phyloP scores from a whole-genome alignment of 2,797 vertebrate genomes.

The Avahi laniger region DNA sequence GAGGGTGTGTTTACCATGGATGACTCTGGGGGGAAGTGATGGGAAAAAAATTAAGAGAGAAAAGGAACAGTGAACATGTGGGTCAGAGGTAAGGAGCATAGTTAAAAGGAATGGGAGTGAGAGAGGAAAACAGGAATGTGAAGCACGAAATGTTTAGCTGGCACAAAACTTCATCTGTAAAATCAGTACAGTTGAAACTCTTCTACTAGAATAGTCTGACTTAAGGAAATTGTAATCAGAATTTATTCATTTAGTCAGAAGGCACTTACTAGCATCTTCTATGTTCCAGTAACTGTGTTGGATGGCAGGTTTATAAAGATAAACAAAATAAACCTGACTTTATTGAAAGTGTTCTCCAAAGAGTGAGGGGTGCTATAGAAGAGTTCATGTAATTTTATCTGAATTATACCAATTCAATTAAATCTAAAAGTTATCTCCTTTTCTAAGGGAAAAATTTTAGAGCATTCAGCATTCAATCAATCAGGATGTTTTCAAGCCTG shows the following conservation, averaged over 20 bases:
- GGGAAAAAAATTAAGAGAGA: neutral
- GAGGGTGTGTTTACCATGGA: neutral
- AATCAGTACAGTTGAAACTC: neutral
- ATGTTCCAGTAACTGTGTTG: neutral
- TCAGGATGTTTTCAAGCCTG: neutral
- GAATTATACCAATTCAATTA: neutral
- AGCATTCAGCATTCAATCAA: neutral
- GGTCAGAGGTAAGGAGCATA: neutral
- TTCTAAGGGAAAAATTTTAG: neutral
- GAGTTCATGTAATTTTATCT: neutral
- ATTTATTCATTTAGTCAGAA: slow-evolving; percentile 20
- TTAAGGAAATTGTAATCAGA: neutral
- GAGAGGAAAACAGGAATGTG: neutral
- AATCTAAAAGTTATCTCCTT: neutral
- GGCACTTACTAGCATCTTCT: neutral
- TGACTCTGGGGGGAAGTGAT: neutral
- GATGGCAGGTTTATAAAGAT: neutral
- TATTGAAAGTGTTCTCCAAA: slow-evolving; percentile 10
- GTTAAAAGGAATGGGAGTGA: neutral
- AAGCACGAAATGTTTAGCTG: neutral
- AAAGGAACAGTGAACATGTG: neutral
- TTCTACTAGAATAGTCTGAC: neutral
- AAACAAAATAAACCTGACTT: neutral
- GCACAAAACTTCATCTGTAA: neutral
- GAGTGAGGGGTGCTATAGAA: neutral